These are phyloP conservation scores for Zeugodacus cucurbitae DNA, from an alignment of 1,140 invertebrate genomes.

Conservation along the genomic window DNA sequence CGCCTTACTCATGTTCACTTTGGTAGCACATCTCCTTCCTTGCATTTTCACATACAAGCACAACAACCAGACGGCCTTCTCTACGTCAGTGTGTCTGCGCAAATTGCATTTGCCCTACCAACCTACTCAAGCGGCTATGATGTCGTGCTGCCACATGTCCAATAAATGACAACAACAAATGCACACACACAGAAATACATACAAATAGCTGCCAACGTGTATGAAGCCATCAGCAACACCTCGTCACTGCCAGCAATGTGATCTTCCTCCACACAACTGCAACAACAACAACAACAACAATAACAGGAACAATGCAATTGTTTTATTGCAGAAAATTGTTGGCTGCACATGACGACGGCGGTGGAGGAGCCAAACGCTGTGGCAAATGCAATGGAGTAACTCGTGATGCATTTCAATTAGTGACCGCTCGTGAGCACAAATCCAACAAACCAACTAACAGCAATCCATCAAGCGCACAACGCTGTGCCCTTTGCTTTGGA, in stretches of 20 bases:
- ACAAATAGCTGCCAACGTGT: not conserved
- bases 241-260: not conserved
- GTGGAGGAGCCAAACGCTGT: not conserved
- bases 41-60: no score
- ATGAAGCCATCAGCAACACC: not conserved
- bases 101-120: conserved; percentile 21
- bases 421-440: conserved; percentile 25
- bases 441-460: not conserved
- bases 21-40: no score
- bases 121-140: not conserved
- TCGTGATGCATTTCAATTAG: conserved; percentile 45
- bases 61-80: not conserved
- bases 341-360: not conserved
- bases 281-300: not conserved
- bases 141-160: conserved; percentile 1
- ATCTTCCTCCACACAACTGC: not conserved
- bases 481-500: not conserved
- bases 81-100: not conserved
- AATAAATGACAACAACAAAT: not conserved
- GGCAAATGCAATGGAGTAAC: not conserved
- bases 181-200: not conserved
- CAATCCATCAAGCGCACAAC: not conserved
- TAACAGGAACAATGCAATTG: not conserved
- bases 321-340: not conserved
- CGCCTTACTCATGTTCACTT: no score